A percentile compares a stretch with the other conserved stretches of the same genome.
These are phyloP conservation scores for Drosophila orosa DNA, from an alignment of 1,140 invertebrate species.

Conservation along the genomic window DNA sequence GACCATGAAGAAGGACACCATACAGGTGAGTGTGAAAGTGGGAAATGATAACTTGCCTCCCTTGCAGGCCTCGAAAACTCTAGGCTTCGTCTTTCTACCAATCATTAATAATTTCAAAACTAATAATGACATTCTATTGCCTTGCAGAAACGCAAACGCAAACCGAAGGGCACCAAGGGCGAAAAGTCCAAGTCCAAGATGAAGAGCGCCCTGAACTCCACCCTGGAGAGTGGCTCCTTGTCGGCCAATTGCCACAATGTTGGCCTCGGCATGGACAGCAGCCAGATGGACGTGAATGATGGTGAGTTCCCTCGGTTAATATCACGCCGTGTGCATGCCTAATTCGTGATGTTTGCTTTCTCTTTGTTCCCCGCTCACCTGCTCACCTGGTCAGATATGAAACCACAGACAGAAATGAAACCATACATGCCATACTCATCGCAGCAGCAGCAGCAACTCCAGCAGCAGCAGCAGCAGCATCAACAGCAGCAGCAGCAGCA, in stretches of 20 bases:
- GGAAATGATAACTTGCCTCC: too few species aligned
- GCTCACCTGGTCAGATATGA: conserved; percentile 53
- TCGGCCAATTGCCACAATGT: conserved; percentile 36
- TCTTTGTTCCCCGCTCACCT: conserved; percentile 44
- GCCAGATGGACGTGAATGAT: conserved; percentile 44
- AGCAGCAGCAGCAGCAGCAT: conserved; percentile 44
- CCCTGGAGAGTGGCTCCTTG: conserved; percentile 35
- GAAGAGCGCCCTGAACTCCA: conserved; percentile 28
- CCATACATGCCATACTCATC: conserved; percentile 75
- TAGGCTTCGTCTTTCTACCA: too few species aligned
- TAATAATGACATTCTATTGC: background rate
- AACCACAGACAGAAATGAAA: conserved; percentile 53
- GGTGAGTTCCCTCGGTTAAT: conserved; percentile 49
- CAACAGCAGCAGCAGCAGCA: conserved; percentile 39
- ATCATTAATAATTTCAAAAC: conserved; percentile 50
- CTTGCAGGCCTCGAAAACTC: too few species aligned
- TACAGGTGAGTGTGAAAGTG: conserved; percentile 87
- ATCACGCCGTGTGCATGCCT: conserved; percentile 60
- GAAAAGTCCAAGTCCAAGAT: conserved; percentile 69
- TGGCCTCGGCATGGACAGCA: conserved; percentile 34
- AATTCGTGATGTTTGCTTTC: conserved; percentile 77
- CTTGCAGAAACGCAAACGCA: conserved; percentile 93
- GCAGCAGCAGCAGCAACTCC: conserved; percentile 48
- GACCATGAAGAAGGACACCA: conserved; percentile 98
- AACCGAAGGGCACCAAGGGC: conserved; percentile 89